Evolutionary conservation across 2,113 vertebrate species (phyloP).

Genomic region (Tupaia chinensis): DNA sequence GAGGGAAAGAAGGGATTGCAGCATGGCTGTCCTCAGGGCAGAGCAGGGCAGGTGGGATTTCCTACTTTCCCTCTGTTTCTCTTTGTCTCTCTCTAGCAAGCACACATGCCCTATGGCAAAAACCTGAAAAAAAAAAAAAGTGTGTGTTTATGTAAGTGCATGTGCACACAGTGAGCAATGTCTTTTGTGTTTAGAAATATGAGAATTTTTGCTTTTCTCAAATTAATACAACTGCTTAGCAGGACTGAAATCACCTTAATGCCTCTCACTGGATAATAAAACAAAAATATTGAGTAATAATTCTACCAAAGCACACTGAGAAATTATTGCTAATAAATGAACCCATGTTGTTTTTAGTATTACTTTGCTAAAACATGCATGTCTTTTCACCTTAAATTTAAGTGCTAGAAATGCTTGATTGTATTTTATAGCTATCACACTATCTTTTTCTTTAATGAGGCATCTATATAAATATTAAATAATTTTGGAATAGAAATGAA

Average conservation of each 20-base stretch:
- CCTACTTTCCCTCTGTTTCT: too few species aligned
- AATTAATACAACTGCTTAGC: conserved; percentile 51
- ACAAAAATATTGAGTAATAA: conserved; percentile 45
- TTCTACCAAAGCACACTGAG: neutral
- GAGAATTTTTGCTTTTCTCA: neutral
- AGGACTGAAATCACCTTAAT: conserved; percentile 46
- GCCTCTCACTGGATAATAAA: neutral
- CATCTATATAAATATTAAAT: conserved; percentile 27
- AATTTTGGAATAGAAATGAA: neutral
- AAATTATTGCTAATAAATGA: conserved; percentile 56
- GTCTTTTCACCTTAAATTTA: conserved; percentile 53
- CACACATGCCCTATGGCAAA: too few species aligned
- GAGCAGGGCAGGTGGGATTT: too few species aligned
- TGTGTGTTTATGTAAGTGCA: neutral
- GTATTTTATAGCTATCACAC: neutral
- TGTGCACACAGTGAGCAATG: neutral
- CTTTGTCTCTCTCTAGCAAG: too few species aligned
- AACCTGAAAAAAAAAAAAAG: too few species aligned
- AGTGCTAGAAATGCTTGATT: conserved; percentile 6
- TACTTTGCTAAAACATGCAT: neutral
- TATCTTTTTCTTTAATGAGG: neutral
- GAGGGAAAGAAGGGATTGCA: too few species aligned
- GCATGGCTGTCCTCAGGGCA: too few species aligned
- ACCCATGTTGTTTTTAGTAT: conserved; percentile 45
- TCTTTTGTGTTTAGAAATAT: conserved; percentile 42